Conservation (phyloP, 2,888 invertebrate genomes). For the Synergus itoensis region DNA sequence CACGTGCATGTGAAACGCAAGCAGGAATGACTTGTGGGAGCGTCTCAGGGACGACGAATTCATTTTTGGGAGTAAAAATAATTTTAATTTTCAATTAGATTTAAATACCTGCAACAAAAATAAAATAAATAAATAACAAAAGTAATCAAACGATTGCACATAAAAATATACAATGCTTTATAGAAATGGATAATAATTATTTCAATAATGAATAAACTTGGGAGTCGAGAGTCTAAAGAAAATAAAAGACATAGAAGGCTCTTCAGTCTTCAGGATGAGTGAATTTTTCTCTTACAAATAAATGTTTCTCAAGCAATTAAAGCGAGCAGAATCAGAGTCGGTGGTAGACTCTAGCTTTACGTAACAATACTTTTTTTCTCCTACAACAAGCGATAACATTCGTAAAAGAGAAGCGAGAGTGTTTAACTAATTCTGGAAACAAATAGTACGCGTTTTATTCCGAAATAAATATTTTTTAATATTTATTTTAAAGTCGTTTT, state of each 20-base stretch:
- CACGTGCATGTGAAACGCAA: conserved; percentile 34
- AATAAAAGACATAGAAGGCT: not conserved
- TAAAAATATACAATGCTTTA: not conserved
- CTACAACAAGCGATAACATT: conserved; percentile 21
- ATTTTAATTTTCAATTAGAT: not conserved
- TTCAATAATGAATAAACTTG: not conserved
- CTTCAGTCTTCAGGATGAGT: conserved; percentile 2
- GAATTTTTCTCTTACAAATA: conserved; percentile 25
- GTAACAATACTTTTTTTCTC: conserved; percentile 27
- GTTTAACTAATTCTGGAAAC: not conserved
- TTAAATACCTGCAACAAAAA: too few relatives aligned
- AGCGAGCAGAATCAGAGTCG: conserved; percentile 32
- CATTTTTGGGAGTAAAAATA: not conserved
- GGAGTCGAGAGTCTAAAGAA: not conserved
- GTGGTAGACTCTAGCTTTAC: conserved; percentile 16
- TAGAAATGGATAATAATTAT: not conserved
- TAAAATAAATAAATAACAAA: too few relatives aligned
- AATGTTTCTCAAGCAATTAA: conserved; percentile 37
- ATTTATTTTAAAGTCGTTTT: too few relatives aligned
- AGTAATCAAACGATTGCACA: too few relatives aligned
- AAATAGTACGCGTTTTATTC: not conserved
- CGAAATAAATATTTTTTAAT: not conserved
- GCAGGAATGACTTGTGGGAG: conserved; percentile 37
- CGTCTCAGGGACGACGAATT: conserved; percentile 19
- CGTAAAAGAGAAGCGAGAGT: conserved; percentile 23